Evolutionary conservation across 2,888 invertebrate species (phyloP).

Genomic region (Diarsia brunnea): DNA sequence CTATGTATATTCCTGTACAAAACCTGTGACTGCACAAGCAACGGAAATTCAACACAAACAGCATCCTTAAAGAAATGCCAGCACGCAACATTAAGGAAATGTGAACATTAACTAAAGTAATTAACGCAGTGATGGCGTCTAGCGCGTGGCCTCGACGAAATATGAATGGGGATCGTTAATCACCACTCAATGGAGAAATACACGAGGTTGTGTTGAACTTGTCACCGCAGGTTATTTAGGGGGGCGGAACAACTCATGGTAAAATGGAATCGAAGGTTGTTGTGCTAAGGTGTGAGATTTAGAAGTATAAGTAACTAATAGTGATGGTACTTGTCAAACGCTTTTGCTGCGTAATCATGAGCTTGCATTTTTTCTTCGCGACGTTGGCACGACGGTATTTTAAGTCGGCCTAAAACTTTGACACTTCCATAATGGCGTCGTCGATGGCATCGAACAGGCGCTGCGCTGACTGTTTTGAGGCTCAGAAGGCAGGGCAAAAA

Average conservation of each 20-base stretch:
- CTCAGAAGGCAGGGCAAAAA: background rate
- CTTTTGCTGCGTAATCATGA: background rate
- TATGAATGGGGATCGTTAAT: conserved; percentile 64
- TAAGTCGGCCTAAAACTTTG: background rate
- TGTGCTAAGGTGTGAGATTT: background rate
- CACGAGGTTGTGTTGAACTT: conserved; percentile 27
- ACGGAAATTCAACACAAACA: background rate
- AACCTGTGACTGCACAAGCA: background rate
- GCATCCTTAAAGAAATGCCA: background rate
- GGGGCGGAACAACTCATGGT: conserved; percentile 10
- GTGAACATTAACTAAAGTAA: conserved; percentile 46
- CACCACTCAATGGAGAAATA: conserved; percentile 44
- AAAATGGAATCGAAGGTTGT: background rate
- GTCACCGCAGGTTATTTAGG: conserved; percentile 25
- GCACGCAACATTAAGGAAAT: conserved; percentile 31
- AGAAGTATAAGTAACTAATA: background rate
- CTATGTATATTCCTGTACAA: background rate
- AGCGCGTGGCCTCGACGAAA: conserved; percentile 55
- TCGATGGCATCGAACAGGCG: background rate
- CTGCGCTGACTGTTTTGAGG: background rate
- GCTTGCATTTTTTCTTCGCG: background rate
- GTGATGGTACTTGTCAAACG: background rate
- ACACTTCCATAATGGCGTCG: background rate
- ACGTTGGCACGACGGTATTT: background rate
- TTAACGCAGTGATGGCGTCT: conserved; percentile 49